These are phyloP conservation scores for Thamnophis elegans DNA, from an alignment of 2,797 vertebrate species.

Conservation along the genomic window DNA sequence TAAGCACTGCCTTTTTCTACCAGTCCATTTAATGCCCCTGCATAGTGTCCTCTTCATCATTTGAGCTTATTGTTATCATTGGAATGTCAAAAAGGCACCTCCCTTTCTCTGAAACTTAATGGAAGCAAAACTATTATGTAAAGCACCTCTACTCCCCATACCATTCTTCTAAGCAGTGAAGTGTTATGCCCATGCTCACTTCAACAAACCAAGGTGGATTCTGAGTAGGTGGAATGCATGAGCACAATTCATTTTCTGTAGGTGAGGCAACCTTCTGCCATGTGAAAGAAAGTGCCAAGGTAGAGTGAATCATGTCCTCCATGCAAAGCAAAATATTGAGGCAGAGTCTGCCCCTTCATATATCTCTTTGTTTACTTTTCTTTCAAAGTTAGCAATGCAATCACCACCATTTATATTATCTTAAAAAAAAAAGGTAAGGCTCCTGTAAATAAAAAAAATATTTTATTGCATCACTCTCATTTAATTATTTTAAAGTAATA, in stretches of 20 bases:
- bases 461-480: background rate
- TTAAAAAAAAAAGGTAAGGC: background rate
- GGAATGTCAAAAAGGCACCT: background rate
- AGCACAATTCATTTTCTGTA: background rate
- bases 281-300: background rate
- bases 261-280: background rate
- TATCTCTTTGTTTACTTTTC: background rate
- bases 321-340: background rate
- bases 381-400: background rate
- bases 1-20: background rate
- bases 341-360: background rate
- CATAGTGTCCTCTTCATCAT: background rate
- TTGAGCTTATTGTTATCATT: background rate
- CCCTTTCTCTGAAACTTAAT: background rate
- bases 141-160: background rate
- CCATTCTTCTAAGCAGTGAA: background rate
- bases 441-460: background rate
- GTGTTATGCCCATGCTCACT: background rate
- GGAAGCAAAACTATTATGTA: background rate
- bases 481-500: background rate
- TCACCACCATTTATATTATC: background rate
- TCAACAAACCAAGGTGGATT: background rate
- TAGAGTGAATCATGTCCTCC: background rate
- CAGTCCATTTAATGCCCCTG: background rate
- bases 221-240: background rate